A percentile compares a stretch with the other conserved stretches of the same genome.
Evolutionary conservation across 2,797 vertebrate species (phyloP).

Genomic region (Paguma larvata): DNA sequence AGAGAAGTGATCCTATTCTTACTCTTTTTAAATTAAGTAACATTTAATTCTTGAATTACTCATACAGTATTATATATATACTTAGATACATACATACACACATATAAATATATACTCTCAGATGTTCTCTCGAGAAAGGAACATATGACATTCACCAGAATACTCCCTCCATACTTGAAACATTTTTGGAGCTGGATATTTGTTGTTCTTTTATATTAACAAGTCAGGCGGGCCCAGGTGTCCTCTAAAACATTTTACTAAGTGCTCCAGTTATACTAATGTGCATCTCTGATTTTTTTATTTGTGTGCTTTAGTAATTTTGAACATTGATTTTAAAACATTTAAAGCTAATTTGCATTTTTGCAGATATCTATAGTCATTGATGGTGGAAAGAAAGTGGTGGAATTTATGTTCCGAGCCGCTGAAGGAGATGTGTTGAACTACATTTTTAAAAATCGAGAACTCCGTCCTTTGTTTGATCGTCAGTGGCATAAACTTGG

Average conservation of each 20-base stretch:
- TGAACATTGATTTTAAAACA: conserved; percentile 15
- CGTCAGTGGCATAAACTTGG: conserved; percentile 98
- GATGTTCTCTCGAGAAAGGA: neutral
- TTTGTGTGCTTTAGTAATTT: conserved; percentile 31
- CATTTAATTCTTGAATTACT: conserved; percentile 25
- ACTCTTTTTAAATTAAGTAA: conserved; percentile 33
- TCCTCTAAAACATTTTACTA: neutral
- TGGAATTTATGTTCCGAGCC: conserved; percentile 94
- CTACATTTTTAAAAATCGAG: conserved; percentile 95
- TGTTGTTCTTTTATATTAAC: neutral
- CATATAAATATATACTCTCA: neutral
- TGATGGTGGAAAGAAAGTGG: conserved; percentile 94
- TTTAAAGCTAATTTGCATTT: conserved; percentile 56
- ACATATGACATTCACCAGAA: neutral
- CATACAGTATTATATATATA: neutral
- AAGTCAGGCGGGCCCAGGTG: neutral
- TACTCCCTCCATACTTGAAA: neutral
- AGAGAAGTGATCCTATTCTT: neutral
- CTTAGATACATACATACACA: neutral
- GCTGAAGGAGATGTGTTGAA: conserved; percentile 90
- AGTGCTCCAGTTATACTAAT: neutral
- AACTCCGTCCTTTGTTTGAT: conserved; percentile 96
- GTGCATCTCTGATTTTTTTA: neutral
- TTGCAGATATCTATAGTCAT: conserved; percentile 94
- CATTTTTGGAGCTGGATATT: neutral